Evolutionary conservation across 2,888 invertebrate species (phyloP).

Genomic region (Cephus rjabovi): DNA sequence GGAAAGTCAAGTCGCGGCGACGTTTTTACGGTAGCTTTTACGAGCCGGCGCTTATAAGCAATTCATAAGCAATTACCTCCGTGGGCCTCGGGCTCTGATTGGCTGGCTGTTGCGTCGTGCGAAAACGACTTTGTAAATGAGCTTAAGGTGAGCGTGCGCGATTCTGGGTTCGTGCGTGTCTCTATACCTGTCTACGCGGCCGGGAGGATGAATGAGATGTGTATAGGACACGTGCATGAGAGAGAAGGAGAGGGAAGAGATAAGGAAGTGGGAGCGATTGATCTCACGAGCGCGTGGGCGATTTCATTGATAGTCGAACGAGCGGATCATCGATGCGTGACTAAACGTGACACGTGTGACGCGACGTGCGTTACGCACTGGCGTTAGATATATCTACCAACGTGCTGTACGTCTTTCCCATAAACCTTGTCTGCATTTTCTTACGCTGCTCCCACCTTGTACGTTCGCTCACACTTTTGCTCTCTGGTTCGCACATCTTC

Average conservation of each 20-base stretch:
- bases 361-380: not conserved
- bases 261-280: constrained; percentile 9
- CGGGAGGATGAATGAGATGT: constrained; percentile 12
- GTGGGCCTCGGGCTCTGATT: constrained; percentile 26
- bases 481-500: not conserved
- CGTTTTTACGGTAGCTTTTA: constrained; percentile 24
- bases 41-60: constrained; percentile 28
- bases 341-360: constrained; percentile 20
- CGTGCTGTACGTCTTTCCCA: no score
- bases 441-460: not conserved
- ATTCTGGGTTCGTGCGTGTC: not conserved
- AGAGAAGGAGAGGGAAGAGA: constrained; percentile 18
- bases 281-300: constrained; percentile 42
- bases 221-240: not conserved
- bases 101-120: constrained; percentile 21
- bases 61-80: constrained; percentile 39
- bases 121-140: constrained; percentile 34
- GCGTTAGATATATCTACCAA: not conserved
- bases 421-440: not conserved
- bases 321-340: constrained; percentile 34
- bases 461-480: not conserved
- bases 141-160: constrained; percentile 20
- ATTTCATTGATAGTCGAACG: constrained; percentile 51
- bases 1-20: not conserved
- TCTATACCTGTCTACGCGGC: constrained; percentile 2